Conservation (phyloP, 2,888 invertebrate species). For the Ennomos quercinarius region DNA sequence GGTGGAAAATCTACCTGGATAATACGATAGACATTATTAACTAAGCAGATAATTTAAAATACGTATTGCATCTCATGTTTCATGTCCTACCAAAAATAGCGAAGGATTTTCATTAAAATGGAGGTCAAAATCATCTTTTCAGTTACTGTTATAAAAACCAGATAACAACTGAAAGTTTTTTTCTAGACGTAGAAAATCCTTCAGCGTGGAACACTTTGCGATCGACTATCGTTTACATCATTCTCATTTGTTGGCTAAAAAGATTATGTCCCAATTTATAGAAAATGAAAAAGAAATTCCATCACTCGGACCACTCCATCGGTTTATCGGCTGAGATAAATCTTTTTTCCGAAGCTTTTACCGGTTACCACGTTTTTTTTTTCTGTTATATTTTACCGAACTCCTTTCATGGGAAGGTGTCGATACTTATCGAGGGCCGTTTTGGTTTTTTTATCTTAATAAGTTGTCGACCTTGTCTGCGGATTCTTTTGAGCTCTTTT, state of each 20-base stretch:
- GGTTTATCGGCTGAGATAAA: conserved; percentile 48
- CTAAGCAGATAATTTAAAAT: no score
- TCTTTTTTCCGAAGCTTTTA: conserved; percentile 45
- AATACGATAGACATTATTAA: no score
- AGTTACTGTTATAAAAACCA: no score
- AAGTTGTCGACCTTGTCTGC: conserved; percentile 13
- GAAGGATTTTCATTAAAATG: no score
- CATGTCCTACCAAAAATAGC: no score
- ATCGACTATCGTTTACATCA: conserved; percentile 19
- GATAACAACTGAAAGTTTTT: no score
- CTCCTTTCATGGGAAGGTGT: conserved; percentile 34
- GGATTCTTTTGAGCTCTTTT: neutral
- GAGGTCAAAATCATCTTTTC: no score
- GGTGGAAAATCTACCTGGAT: no score
- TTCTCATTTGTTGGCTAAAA: conserved; percentile 29
- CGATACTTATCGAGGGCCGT: conserved; percentile 21
- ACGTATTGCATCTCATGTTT: no score
- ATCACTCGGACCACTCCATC: conserved; percentile 37
- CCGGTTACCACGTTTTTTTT: conserved; percentile 41
- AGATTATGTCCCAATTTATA: conserved; percentile 26
- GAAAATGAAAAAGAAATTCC: conserved; percentile 29
- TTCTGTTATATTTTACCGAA: conserved; percentile 42
- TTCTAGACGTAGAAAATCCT: neutral
- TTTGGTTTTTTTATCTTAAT: conserved; percentile 17
- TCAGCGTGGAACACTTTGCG: conserved; percentile 2